Evolutionary conservation across 2,888 invertebrate genomes (phyloP), one percentile per base, ranked within the genome.

Genomic region (Malthinus flaveolus): DNA sequence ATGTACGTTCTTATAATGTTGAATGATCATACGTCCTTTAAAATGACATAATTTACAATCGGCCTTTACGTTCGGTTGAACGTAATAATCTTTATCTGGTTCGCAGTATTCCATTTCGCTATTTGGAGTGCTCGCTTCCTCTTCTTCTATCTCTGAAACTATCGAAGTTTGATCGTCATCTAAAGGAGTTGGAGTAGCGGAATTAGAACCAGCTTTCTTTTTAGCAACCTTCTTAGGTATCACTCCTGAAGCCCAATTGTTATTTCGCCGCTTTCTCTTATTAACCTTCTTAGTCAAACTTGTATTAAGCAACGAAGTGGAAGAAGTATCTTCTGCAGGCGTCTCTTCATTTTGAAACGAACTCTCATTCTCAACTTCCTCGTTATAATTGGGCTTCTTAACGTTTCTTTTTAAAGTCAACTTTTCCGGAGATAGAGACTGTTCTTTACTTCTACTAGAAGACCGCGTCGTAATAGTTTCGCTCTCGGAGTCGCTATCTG

Each of bases 1-100:
- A 74, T 91, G 90, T 35, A 76, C 72, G n/a, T 78, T 77, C 66
- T 84, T 83, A 68, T 88, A 89, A 78, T 90, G 90, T 35, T 81
- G 79, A 0, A 88, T 85, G 36, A 90, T 87, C 54, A 83, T 82
- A 62, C 79, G 80, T 0, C 87, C 87, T 11, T 68, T 75, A 66
- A 82, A 87, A 0, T 71, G 60, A 70, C 90, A 90, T 8, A 87
- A 72, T 58, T 85, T 82, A 69, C 90, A 90, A 8, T 79, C 74
- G 64, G 83, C 83, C 32, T 70, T 73, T 1, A 67, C 70, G 39
- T 75, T 75, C 64, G 78, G 77, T 37, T 70, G 66, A 66, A 81
- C 81, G 62, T 80, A 82, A 65, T 84, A 82, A 5, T 70, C 69
- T 65, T 75, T 79, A 63, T 83, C 81, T 7, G 76, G 70, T 36